Evolutionary conservation across 2,113 vertebrate species (phyloP), one percentile per base, ranked within the genome.

Genomic region (Seriola quinqueradiata): DNA sequence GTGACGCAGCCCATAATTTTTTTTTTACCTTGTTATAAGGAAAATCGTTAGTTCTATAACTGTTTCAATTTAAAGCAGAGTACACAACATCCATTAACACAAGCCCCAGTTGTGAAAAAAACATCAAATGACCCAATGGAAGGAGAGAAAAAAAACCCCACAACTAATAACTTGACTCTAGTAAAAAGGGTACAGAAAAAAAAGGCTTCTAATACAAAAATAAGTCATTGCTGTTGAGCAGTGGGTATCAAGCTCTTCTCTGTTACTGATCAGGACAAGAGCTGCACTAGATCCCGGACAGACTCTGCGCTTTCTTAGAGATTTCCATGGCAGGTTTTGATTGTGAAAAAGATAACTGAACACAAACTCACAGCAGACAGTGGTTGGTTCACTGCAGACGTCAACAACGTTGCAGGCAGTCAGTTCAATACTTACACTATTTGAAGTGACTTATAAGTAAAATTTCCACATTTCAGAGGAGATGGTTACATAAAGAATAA

Each of bases 361-460:
- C 28, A 58, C 67, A 74, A 40, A 65, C 48, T 75, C 75, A 63
- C 23, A 25, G 55, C 32, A 67, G 44, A 77, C n/a, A 55, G 46
- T 10, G 59, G 50, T 40, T 13, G 13, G 19, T 42, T 54, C 34
- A 36, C 14, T 2, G 3, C 42, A 38, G 16, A 48, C 63, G 3
- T 19, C 16, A 23, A 52, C 5, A 19, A 23, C 50, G 34, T 42
- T 14, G 60, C 36, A 32, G 19, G 25, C 36, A 1, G 11, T 19
- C 23, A 23, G 14, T 38, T 75, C 32, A 19, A 4, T 19, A 10
- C 4, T 11, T 63, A 19, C 25, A 38, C 7, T 38, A 38, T 7
- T n/a, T n/a, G 10, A 52, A 50, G 17, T 72, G 4, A 67, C 36
- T 55, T 28, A 36, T 0, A 23, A 2, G 6, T 50, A 8, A 59